phyloP scores from a whole-genome alignment of 1,140 invertebrate genomes.

The Aphaenogaster rudis region DNA sequence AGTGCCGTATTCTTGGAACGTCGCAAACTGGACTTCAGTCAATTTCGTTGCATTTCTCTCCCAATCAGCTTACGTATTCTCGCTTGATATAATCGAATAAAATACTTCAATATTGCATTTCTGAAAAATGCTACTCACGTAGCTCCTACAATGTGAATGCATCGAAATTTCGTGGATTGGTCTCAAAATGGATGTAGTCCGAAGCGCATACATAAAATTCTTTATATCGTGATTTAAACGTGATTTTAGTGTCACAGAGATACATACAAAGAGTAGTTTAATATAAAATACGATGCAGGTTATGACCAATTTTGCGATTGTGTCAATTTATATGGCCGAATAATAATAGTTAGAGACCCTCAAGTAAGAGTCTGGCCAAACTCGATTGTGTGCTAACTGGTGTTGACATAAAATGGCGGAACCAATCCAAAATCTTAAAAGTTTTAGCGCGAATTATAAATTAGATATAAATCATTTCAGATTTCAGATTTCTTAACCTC shows the following conservation, averaged over 20 bases:
- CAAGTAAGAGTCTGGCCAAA: too few relatives aligned
- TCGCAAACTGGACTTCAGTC: constrained; percentile 24
- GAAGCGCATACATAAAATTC: constrained; percentile 52
- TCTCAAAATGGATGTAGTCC: constrained; percentile 50
- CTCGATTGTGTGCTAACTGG: too few relatives aligned
- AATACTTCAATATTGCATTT: constrained; percentile 45
- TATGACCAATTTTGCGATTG: not conserved
- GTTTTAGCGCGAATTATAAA: too few relatives aligned
- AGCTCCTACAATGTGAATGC: constrained; percentile 45
- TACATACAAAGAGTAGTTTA: constrained; percentile 3
- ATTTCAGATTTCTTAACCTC: too few relatives aligned
- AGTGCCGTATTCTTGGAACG: not conserved
- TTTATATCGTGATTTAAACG: constrained; percentile 52
- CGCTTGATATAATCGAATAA: constrained; percentile 49
- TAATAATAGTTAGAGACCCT: not conserved
- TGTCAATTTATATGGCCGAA: not conserved
- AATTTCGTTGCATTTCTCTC: constrained; percentile 38
- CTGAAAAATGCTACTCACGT: constrained; percentile 50
- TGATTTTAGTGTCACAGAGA: constrained; percentile 21
- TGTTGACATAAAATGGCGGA: too few relatives aligned
- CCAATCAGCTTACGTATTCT: constrained; percentile 54
- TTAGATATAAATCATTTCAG: too few relatives aligned
- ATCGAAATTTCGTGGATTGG: constrained; percentile 54
- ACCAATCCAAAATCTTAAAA: too few relatives aligned
- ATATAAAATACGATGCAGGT: constrained; percentile 3